Evolutionary conservation across 1,140 invertebrate genomes (phyloP).

Genomic region (Kradibia gibbosae): DNA sequence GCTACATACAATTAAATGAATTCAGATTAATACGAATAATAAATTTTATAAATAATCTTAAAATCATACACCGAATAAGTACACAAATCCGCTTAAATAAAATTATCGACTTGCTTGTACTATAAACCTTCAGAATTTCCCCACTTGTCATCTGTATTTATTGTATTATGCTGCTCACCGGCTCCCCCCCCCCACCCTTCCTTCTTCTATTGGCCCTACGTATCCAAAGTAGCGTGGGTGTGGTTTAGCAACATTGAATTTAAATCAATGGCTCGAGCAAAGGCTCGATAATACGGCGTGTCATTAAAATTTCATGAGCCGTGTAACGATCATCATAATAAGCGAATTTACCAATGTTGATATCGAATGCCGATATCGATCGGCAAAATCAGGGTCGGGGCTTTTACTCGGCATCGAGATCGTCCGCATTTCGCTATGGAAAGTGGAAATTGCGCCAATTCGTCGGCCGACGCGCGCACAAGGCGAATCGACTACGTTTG

Average conservation of each 20-base stretch:
- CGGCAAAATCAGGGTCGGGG: not conserved
- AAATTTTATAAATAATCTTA: not conserved
- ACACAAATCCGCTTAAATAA: not conserved
- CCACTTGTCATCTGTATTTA: too few species aligned
- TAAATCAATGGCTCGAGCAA: not conserved
- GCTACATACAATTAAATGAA: not conserved
- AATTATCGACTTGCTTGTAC: not conserved
- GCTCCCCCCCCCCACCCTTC: not conserved
- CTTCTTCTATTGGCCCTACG: not conserved
- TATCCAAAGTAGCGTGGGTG: not conserved
- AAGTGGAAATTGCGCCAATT: slow-evolving; percentile 7
- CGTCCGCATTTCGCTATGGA: not conserved
- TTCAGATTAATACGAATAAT: not conserved
- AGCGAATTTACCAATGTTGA: not conserved
- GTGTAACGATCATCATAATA: not conserved
- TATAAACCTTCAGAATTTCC: not conserved
- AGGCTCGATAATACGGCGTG: not conserved
- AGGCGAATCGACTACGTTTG: not conserved
- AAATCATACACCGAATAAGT: not conserved
- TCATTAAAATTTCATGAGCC: not conserved
- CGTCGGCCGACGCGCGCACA: not conserved
- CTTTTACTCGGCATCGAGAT: not conserved
- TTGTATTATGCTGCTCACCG: too few species aligned
- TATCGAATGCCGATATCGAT: not conserved
- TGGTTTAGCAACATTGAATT: not conserved